These are phyloP conservation scores for Trichogramma evanescens DNA, from an alignment of 2,888 invertebrate species.

Conservation along the genomic window DNA sequence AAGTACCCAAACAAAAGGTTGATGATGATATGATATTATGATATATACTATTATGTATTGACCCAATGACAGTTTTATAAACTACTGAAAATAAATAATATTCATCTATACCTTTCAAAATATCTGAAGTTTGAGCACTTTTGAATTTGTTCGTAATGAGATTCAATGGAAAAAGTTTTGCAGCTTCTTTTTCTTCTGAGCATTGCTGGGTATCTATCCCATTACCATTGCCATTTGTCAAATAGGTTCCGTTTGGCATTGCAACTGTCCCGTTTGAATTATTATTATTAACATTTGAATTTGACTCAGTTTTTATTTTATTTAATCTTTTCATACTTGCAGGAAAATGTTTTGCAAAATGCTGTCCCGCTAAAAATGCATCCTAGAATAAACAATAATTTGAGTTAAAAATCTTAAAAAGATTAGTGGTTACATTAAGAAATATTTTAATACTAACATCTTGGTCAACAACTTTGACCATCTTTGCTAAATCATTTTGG, in stretches of 20 bases:
- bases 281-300: conserved; percentile 36
- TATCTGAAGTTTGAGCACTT: conserved; percentile 28
- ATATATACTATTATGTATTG: too few relatives aligned
- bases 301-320: conserved; percentile 43
- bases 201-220: conserved; percentile 22
- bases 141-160: conserved; percentile 39
- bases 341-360: conserved; percentile 63
- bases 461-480: conserved; percentile 74
- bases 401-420: background rate
- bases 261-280: background rate
- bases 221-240: conserved; percentile 6
- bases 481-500: conserved; percentile 76
- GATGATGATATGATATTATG: too few relatives aligned
- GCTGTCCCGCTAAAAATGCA: conserved; percentile 60
- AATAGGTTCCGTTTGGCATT: background rate
- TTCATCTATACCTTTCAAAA: conserved; percentile 33
- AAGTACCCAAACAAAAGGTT: too few relatives aligned
- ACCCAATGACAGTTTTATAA: background rate
- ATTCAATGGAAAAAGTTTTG: conserved; percentile 40
- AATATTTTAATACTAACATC: conserved; percentile 42
- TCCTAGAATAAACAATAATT: conserved; percentile 34
- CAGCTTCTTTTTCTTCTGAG: conserved; percentile 38
- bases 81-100: background rate
- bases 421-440: background rate
- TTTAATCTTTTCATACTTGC: conserved; percentile 47